Evolutionary conservation across 2,113 vertebrate genomes (phyloP), one percentile per base, ranked within the genome.

Genomic region (Hemiprocne comata): DNA sequence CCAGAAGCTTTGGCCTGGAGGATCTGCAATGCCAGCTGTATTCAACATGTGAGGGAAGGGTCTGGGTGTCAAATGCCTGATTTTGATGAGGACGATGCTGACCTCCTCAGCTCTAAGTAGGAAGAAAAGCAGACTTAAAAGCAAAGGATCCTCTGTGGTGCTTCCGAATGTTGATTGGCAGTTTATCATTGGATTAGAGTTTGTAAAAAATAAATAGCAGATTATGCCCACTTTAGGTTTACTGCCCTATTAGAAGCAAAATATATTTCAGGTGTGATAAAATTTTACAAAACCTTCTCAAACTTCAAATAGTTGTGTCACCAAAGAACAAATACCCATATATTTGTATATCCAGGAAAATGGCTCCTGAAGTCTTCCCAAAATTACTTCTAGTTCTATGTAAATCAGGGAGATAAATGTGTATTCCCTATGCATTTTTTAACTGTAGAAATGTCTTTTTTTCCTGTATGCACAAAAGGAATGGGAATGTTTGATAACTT

Each of bases 401-500:
- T 28, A 84, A 74, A 86, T 81, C 31, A 84, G 53, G 79, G 60
- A 89, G 42, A 80, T 51, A 14, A 7, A 93, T 61, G 65, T 64
- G 71, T 65, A 86, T 72, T 58, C 8, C 89, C 80, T n/a, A 64
- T 85, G 85, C 87, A 92, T 91, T 94, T 24, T 94, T 95, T 95
- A 94, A 84, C 34, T 91, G 50, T 31, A 73, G 60, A 88, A 89
- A 71, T 89, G 75, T 86, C 86, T 55, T 79, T 90, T 90, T 87
- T 70, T 85, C 48, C 57, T 51, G 11, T n/a, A 67, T 88, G 46
- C 57, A 93, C 50, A 80, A 85, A 87, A 34, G 84, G 36, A 95
- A 85, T 70, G 62, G 65, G 57, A 96, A 78, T 91, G 38, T 79
- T 96, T 97, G 97, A 97, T 96, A 89, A 92, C 89, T 87, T 93